Percentiles rank a stretch among this genome's conserved stretches.
Evolutionary conservation across 2,888 invertebrate species (phyloP).

Genomic region (Himalopsyche anomala): DNA sequence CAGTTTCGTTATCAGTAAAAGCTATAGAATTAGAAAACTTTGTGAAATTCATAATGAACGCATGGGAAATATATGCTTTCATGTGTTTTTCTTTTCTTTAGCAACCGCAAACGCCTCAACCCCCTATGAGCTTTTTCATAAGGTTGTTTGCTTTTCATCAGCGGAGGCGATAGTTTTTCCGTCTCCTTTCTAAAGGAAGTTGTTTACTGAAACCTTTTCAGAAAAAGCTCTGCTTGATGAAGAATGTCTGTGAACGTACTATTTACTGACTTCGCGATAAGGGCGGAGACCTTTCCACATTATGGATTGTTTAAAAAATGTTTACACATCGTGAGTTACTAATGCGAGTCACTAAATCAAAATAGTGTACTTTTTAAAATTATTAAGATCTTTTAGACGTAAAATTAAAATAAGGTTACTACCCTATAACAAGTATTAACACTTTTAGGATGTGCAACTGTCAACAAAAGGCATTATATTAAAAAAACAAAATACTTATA

Average conservation of each 20-base stretch:
- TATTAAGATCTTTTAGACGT: too few relatives aligned
- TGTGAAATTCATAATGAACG: background rate
- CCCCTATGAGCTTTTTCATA: background rate
- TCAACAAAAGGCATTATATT: too few relatives aligned
- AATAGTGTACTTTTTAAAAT: too few relatives aligned
- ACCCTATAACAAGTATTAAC: too few relatives aligned
- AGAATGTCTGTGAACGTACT: background rate
- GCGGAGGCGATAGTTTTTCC: conserved; percentile 13
- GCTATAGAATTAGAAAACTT: too few relatives aligned
- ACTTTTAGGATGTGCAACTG: too few relatives aligned
- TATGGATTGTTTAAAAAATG: too few relatives aligned
- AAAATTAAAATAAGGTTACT: too few relatives aligned
- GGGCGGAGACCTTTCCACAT: background rate
- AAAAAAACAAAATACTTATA: too few relatives aligned
- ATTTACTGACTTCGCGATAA: background rate
- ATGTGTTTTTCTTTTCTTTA: background rate
- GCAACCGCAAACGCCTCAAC: background rate
- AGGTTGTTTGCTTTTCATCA: conserved; percentile 13
- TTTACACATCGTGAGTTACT: too few relatives aligned
- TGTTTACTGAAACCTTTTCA: conserved; percentile 27
- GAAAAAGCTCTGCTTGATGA: background rate
- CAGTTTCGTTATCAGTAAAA: too few relatives aligned
- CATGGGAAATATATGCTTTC: background rate
- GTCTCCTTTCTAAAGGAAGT: background rate
- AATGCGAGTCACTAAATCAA: too few relatives aligned